phyloP scores from a whole-genome alignment of 2,888 invertebrate genomes.

The Marasmarcha lunaedactyla region DNA sequence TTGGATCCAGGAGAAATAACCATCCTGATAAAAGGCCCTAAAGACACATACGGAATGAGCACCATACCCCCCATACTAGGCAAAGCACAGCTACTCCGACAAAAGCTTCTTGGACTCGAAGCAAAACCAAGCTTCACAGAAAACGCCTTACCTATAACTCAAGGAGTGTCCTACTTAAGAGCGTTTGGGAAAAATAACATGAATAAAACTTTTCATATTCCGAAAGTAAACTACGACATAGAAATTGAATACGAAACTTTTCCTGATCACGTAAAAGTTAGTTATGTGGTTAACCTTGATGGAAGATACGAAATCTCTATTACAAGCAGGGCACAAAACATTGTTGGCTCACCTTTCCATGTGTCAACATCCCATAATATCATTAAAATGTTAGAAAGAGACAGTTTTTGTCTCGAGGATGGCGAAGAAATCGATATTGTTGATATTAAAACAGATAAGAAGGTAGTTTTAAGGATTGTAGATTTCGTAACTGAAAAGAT shows the following conservation, averaged over 20 bases:
- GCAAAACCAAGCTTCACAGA: conserved; percentile 42
- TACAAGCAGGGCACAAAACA: conserved; percentile 63
- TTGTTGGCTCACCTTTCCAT: conserved; percentile 72
- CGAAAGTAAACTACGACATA: conserved; percentile 62
- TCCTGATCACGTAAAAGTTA: conserved; percentile 60
- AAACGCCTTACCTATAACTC: conserved; percentile 49
- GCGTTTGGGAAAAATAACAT: conserved; percentile 55
- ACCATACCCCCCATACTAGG: conserved; percentile 54
- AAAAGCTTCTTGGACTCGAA: conserved; percentile 50
- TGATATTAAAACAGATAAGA: conserved; percentile 51
- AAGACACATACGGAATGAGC: conserved; percentile 52
- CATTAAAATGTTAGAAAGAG: conserved; percentile 37
- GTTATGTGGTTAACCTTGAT: conserved; percentile 56
- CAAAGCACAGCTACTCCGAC: conserved; percentile 55
- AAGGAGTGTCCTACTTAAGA: conserved; percentile 53
- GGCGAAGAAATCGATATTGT: conserved; percentile 62
- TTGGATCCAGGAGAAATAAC: conserved; percentile 59
- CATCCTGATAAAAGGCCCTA: conserved; percentile 58
- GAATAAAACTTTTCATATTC: conserved; percentile 56
- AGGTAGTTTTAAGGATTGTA: conserved; percentile 61
- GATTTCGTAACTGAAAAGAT: conserved; percentile 70
- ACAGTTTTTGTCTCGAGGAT: conserved; percentile 49
- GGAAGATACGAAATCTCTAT: conserved; percentile 71
- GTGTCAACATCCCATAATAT: conserved; percentile 55
- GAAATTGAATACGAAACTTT: conserved; percentile 56